Percentiles rank a stretch among this genome's conserved stretches.
Conservation (phyloP, 2,888 invertebrate genomes). For the Meandrusa payeni region DNA sequence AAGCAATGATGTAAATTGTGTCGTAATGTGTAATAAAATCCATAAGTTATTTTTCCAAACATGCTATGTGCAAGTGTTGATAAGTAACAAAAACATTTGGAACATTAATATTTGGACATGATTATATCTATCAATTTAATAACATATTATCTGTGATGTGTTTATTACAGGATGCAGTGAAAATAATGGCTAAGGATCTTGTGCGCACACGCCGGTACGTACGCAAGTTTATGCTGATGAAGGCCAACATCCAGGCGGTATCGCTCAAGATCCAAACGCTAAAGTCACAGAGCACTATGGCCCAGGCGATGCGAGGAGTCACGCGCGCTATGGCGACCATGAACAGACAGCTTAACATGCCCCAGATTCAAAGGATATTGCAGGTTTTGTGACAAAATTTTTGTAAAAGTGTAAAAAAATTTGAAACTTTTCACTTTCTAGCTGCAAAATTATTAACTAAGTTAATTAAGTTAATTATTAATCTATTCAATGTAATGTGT, state of each 20-base stretch:
- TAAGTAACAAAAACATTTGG: too few species aligned
- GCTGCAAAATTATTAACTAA: too few species aligned
- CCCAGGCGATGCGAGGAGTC: slow-evolving; percentile 99
- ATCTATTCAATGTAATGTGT: not conserved
- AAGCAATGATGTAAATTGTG: too few species aligned
- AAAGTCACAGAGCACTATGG: slow-evolving; percentile 99
- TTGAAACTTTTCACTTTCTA: too few species aligned
- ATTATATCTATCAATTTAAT: too few species aligned
- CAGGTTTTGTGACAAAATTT: slow-evolving; percentile 45
- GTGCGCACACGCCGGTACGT: slow-evolving; percentile 97
- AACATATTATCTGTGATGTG: too few species aligned
- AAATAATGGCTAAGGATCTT: slow-evolving; percentile 99
- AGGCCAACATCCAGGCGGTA: slow-evolving; percentile 99
- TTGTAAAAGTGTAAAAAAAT: too few species aligned
- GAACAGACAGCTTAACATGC: slow-evolving; percentile 98
- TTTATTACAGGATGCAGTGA: slow-evolving; percentile 93
- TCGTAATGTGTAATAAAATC: too few species aligned
- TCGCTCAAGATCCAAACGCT: slow-evolving; percentile 98
- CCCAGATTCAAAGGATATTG: slow-evolving; percentile 97
- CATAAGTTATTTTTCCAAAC: too few species aligned
- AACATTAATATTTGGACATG: too few species aligned
- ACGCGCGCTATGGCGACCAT: slow-evolving; percentile 99
- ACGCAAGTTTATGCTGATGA: slow-evolving; percentile 99
- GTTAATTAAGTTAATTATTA: too few species aligned
- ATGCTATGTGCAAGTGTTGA: too few species aligned